phyloP scores from a whole-genome alignment of 2,888 invertebrate species.

The Sphinx pinastri region DNA sequence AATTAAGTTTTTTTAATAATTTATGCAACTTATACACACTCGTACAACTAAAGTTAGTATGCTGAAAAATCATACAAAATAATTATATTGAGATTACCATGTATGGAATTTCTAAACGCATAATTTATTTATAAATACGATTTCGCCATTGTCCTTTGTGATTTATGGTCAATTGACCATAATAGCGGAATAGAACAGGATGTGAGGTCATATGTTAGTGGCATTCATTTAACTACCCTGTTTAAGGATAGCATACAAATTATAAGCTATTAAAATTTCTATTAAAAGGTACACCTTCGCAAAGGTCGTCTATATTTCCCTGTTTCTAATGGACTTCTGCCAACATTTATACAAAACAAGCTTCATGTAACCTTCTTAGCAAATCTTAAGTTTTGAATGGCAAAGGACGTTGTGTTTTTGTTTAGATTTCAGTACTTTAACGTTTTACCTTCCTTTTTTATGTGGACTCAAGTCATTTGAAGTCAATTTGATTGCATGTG shows the following conservation, averaged over 20 bases:
- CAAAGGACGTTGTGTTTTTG: neutral
- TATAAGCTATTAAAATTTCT: conserved; percentile 16
- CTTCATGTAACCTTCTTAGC: neutral
- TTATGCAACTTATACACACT: too few relatives aligned
- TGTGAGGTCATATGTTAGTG: conserved; percentile 19
- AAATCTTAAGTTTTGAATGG: neutral
- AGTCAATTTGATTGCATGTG: neutral
- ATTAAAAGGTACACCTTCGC: conserved; percentile 22
- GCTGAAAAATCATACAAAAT: too few relatives aligned
- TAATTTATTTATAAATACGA: too few relatives aligned
- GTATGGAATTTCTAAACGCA: too few relatives aligned
- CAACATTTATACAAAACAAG: conserved; percentile 13
- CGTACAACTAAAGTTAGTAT: too few relatives aligned
- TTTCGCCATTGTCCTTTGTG: too few relatives aligned
- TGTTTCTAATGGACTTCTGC: conserved; percentile 21
- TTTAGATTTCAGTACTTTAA: neutral
- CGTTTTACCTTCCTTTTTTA: neutral
- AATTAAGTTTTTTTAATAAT: too few relatives aligned
- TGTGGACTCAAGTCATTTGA: neutral
- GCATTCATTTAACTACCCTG: conserved; percentile 25
- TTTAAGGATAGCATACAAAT: conserved; percentile 25
- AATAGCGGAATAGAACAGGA: conserved; percentile 13
- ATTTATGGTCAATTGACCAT: neutral
- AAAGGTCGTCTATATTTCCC: conserved; percentile 19
- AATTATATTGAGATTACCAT: too few relatives aligned